Conservation (phyloP, 2,888 invertebrate species). For the Furcula furcula region DNA sequence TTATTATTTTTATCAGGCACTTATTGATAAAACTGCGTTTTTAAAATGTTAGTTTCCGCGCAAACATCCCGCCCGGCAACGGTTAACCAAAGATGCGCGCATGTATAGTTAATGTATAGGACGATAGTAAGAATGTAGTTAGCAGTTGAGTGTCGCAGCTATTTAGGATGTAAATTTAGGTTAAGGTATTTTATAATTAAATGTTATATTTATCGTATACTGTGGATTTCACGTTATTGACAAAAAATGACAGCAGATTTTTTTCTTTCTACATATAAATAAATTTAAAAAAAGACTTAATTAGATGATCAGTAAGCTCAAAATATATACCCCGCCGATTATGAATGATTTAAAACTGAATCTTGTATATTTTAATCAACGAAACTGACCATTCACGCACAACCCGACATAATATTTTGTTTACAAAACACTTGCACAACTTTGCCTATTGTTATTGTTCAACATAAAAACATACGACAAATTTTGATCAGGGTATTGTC, state of each 20-base stretch:
- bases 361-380: slow-evolving; percentile 6
- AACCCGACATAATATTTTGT: slow-evolving; percentile 18
- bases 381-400: slow-evolving; percentile 6
- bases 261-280: too few relatives aligned
- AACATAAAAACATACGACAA: slow-evolving; percentile 27
- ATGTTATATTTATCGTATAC: slow-evolving; percentile 7
- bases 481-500: slow-evolving; percentile 52
- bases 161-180: slow-evolving; percentile 30
- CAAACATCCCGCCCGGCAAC: slow-evolving; percentile 43
- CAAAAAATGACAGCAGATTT: too few relatives aligned
- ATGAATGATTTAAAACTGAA: neutral
- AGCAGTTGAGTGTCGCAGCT: slow-evolving; percentile 45
- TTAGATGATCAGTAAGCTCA: neutral
- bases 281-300: too few relatives aligned
- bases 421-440: slow-evolving; percentile 15
- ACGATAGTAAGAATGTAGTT: slow-evolving; percentile 37
- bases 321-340: neutral
- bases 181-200: slow-evolving; percentile 31
- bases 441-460: slow-evolving; percentile 13
- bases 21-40: too few relatives aligned
- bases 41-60: slow-evolving; percentile 29
- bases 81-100: slow-evolving; percentile 56
- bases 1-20: too few relatives aligned
- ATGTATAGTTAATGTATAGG: slow-evolving; percentile 41
- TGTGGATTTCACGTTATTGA: too few relatives aligned